phyloP scores from a whole-genome alignment of 2,888 invertebrate genomes.

The Lissonota sp. region DNA sequence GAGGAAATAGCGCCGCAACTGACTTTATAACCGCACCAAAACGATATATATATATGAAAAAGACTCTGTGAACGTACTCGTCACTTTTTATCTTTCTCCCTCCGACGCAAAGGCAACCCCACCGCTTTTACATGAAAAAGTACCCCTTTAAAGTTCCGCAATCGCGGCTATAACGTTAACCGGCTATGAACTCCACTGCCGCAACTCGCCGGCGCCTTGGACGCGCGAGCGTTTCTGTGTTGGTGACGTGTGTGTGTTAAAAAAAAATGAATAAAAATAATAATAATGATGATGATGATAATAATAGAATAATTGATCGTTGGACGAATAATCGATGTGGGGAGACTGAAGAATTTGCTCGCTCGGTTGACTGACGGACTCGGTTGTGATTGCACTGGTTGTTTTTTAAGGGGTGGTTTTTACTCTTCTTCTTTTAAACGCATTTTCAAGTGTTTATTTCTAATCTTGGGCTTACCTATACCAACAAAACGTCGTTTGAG shows the following conservation, averaged over 20 bases:
- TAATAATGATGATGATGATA: background rate
- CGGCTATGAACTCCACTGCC: conserved; percentile 63
- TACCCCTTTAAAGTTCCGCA: conserved; percentile 49
- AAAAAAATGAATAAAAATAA: background rate
- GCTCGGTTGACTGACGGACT: background rate
- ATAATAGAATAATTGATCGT: no score
- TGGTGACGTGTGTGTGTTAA: conserved; percentile 42
- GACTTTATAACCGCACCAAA: conserved; percentile 29
- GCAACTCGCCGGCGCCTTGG: conserved; percentile 55
- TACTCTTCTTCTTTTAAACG: background rate
- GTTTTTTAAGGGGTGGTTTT: background rate
- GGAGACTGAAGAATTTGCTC: no score
- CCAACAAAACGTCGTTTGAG: no score
- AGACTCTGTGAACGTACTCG: conserved; percentile 21
- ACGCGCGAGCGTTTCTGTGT: conserved; percentile 23
- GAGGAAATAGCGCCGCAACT: conserved; percentile 37
- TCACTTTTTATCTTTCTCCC: background rate
- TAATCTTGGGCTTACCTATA: no score
- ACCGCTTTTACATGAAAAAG: conserved; percentile 9
- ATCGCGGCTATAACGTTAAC: conserved; percentile 53
- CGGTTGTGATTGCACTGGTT: background rate
- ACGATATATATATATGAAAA: conserved; percentile 40
- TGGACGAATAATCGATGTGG: no score
- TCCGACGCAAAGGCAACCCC: conserved; percentile 26
- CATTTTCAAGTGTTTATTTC: background rate